These are phyloP conservation scores for Numida meleagris DNA, from an alignment of 2,113 vertebrate genomes.

Conservation along the genomic window DNA sequence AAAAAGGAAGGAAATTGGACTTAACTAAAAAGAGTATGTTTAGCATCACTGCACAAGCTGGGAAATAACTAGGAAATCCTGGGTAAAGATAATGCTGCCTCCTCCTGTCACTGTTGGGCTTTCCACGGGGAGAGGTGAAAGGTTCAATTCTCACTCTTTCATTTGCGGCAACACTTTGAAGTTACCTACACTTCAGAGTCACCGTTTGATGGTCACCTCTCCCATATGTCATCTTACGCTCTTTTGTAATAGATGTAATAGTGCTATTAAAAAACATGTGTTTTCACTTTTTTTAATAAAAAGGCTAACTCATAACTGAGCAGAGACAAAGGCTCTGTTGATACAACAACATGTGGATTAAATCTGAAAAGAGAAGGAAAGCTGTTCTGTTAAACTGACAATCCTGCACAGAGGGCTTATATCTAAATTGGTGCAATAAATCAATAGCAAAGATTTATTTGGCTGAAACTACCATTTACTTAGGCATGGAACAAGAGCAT, in stretches of 20 bases:
- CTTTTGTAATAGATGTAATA: not conserved
- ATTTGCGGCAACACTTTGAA: not conserved
- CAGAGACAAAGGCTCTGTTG: conserved; percentile 56
- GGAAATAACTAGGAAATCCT: not conserved
- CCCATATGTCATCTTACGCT: not conserved
- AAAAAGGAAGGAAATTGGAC: conserved; percentile 46
- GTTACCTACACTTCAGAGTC: not conserved
- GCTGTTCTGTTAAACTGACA: conserved; percentile 45
- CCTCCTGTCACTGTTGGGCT: not conserved
- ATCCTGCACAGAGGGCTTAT: conserved; percentile 35
- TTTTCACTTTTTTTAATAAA: conserved; percentile 5
- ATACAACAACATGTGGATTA: conserved; percentile 66
- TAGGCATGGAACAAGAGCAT: conserved; percentile 3
- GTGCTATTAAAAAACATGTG: conserved; percentile 4
- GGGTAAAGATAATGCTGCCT: conserved; percentile 7
- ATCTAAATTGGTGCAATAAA: conserved; percentile 59
- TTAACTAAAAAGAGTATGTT: conserved; percentile 29
- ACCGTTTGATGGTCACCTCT: not conserved
- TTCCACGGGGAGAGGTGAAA: not conserved
- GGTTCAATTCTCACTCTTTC: not conserved
- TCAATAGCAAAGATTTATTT: conserved; percentile 42
- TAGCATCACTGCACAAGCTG: conserved; percentile 7
- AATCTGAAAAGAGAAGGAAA: conserved; percentile 62
- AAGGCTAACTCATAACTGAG: conserved; percentile 19
- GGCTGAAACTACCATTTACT: conserved; percentile 23